phyloP scores from a whole-genome alignment of 2,113 vertebrate genomes.

The Leptodactylus fuscus region DNA sequence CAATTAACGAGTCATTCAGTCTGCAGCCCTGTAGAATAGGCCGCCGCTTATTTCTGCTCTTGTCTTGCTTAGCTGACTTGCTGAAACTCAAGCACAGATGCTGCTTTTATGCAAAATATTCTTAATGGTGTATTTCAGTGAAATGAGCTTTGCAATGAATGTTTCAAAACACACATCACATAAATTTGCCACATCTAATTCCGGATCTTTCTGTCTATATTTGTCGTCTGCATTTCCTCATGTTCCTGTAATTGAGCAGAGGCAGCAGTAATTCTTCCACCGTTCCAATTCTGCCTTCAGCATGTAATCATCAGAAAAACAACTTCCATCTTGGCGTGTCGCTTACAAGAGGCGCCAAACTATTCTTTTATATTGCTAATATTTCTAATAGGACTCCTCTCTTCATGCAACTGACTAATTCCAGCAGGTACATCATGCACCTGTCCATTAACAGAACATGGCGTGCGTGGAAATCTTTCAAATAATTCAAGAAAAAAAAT shows the following conservation, averaged over 20 bases:
- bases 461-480: no score
- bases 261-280: constrained; percentile 25
- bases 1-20: constrained; percentile 48
- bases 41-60: constrained; percentile 19
- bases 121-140: constrained; percentile 45
- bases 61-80: constrained; percentile 28
- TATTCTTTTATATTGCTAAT: neutral
- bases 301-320: constrained; percentile 37
- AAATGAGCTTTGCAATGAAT: constrained; percentile 44
- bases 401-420: neutral
- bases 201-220: constrained; percentile 40
- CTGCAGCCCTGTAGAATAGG: neutral
- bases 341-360: neutral
- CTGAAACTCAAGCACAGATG: constrained; percentile 32
- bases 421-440: neutral
- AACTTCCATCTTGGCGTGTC: constrained; percentile 25
- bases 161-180: constrained; percentile 54
- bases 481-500: no score
- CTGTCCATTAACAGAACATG: neutral
- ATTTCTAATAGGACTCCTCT: neutral
- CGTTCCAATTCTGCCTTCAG: constrained; percentile 29
- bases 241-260: constrained; percentile 38
- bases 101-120: constrained; percentile 48
- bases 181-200: constrained; percentile 55
- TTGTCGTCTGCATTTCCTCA: constrained; percentile 35